Evolutionary conservation across 2,797 vertebrate species (phyloP).

Genomic region (Pipistrellus kuhlii): DNA sequence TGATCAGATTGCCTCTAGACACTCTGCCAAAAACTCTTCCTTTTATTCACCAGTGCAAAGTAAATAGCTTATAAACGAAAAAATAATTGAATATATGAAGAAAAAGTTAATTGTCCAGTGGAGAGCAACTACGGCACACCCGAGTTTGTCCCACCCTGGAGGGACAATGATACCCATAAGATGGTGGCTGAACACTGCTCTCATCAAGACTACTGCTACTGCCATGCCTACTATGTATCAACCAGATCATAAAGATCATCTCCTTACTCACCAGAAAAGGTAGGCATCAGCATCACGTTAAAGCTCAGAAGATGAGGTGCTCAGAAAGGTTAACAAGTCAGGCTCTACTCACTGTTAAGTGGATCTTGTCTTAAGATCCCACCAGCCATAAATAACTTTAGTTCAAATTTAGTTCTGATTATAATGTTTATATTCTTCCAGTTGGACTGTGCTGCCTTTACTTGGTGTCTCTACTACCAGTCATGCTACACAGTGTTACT

Average conservation of each 20-base stretch:
- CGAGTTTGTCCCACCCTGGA: neutral
- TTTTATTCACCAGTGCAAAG: constrained; percentile 26
- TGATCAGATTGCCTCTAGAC: constrained; percentile 19
- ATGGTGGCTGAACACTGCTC: neutral
- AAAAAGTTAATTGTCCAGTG: neutral
- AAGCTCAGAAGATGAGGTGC: neutral
- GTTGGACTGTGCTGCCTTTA: neutral
- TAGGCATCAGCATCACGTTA: neutral
- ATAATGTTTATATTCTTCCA: neutral
- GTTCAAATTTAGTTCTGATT: neutral
- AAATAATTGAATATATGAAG: neutral
- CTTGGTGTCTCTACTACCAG: neutral
- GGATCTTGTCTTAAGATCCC: neutral
- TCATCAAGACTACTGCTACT: neutral
- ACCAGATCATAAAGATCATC: neutral
- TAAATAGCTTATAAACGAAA: constrained; percentile 1
- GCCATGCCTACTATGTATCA: neutral
- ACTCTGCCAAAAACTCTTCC: constrained; percentile 19
- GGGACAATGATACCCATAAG: neutral
- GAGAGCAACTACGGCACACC: neutral
- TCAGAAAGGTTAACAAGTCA: neutral
- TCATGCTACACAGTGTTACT: neutral
- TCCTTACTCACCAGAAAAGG: neutral
- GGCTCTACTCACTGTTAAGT: neutral
- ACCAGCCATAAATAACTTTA: neutral